Conservation (phyloP, 2,888 invertebrate species). For the Tiliacea aurago region DNA sequence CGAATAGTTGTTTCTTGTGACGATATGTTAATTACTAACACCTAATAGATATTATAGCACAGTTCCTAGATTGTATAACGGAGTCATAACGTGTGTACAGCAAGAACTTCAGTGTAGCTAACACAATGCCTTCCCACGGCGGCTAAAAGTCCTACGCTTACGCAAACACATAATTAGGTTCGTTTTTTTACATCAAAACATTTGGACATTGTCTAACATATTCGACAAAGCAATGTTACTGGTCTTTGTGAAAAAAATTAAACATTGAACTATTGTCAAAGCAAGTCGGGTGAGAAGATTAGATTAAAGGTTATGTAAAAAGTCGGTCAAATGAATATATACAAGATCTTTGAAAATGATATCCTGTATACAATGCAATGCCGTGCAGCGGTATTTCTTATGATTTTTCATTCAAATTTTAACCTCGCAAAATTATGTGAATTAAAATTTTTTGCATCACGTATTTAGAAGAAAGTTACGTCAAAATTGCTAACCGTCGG, state of each 20-base stretch:
- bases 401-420: constrained; percentile 41
- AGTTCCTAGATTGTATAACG: constrained; percentile 83
- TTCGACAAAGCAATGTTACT: constrained; percentile 78
- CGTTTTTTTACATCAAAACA: constrained; percentile 75
- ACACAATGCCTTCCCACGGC: constrained; percentile 78
- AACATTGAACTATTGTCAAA: constrained; percentile 71
- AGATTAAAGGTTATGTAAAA: constrained; percentile 67
- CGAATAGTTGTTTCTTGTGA: constrained; percentile 42
- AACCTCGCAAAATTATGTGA: constrained; percentile 47
- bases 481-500: constrained; percentile 34
- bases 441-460: constrained; percentile 37
- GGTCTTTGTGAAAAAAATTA: constrained; percentile 72
- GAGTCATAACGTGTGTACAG: constrained; percentile 74
- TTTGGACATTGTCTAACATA: constrained; percentile 79
- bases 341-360: constrained; percentile 65
- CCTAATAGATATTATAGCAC: constrained; percentile 68
- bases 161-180: constrained; percentile 84
- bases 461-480: constrained; percentile 50
- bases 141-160: constrained; percentile 75
- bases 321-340: constrained; percentile 66
- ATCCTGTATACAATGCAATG: constrained; percentile 61
- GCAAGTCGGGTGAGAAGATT: constrained; percentile 66
- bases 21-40: constrained; percentile 57
- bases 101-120: constrained; percentile 70
- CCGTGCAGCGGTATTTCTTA: constrained; percentile 56